Conservation (phyloP, 2,888 invertebrate species). For the Pseudolycoriella hygida region DNA sequence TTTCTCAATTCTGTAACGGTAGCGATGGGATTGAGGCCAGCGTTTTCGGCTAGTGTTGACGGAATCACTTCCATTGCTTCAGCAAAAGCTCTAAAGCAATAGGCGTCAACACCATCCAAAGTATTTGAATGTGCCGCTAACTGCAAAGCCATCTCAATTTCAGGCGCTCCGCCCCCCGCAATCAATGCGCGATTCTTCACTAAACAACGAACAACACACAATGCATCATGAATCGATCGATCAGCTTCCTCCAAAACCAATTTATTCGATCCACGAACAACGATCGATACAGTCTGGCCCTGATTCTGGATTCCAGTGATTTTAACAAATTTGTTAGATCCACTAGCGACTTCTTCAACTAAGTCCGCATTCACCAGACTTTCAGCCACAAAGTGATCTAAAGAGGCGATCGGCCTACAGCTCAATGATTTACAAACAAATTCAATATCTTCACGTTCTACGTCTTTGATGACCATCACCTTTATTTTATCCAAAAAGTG, state of each 20-base stretch:
- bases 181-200: conserved; percentile 84
- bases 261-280: conserved; percentile 74
- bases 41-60: conserved; percentile 75
- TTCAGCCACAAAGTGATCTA: conserved; percentile 92
- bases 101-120: conserved; percentile 81
- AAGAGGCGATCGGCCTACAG: conserved; percentile 92
- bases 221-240: conserved; percentile 79
- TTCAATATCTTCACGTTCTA: conserved; percentile 96
- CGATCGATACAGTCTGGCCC: conserved; percentile 81
- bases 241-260: conserved; percentile 82
- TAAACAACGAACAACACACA: conserved; percentile 84
- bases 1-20: conserved; percentile 94
- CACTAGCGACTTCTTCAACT: conserved; percentile 83
- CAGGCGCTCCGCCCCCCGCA: conserved; percentile 95
- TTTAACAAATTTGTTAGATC: conserved; percentile 81
- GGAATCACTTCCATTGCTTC: conserved; percentile 91
- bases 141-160: conserved; percentile 80
- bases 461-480: conserved; percentile 93
- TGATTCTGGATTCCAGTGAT: conserved; percentile 74
- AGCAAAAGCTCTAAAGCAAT: conserved; percentile 88
- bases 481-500: conserved; percentile 99
- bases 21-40: conserved; percentile 77
- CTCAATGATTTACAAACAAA: conserved; percentile 90
- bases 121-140: conserved; percentile 66
- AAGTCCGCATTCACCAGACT: conserved; percentile 82